These are phyloP conservation scores for Branchellion lobata DNA, from an alignment of 2,888 invertebrate genomes.

Conservation along the genomic window DNA sequence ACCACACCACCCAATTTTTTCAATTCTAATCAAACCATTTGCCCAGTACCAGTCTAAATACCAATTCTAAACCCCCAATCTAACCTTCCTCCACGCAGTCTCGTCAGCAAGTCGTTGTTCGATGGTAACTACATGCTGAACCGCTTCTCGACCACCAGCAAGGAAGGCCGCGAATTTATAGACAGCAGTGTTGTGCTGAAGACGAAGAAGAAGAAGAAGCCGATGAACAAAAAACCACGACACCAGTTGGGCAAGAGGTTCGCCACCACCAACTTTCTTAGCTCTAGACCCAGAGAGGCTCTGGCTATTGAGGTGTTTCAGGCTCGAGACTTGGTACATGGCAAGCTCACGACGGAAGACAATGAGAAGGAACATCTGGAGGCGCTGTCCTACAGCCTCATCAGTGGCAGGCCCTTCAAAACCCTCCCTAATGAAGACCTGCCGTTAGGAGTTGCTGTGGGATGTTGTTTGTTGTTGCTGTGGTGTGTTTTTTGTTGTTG, in stretches of 20 bases:
- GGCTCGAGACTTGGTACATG: not conserved
- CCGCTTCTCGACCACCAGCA: conserved; percentile 43
- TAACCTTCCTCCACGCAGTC: not conserved
- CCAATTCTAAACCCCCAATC: too few relatives aligned
- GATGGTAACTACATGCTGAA: conserved; percentile 36
- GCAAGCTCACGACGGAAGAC: not conserved
- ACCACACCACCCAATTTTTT: too few relatives aligned
- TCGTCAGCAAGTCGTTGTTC: not conserved
- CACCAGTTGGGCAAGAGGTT: not conserved
- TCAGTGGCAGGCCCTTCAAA: conserved; percentile 4
- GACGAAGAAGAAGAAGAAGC: not conserved
- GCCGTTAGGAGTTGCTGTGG: too few relatives aligned
- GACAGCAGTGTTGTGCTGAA: not conserved
- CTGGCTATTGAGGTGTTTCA: not conserved
- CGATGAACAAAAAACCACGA: conserved; percentile 1
- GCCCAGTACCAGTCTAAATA: too few relatives aligned
- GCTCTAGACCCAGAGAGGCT: not conserved
- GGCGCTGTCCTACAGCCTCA: not conserved
- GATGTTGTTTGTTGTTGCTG: too few relatives aligned
- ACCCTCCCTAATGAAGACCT: not conserved
- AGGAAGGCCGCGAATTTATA: not conserved
- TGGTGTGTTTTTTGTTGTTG: too few relatives aligned
- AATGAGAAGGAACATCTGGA: conserved; percentile 5
- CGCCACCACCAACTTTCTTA: not conserved
- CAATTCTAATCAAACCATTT: too few relatives aligned